Evolutionary conservation across 2,797 vertebrate genomes (phyloP).

Genomic region (Urocyon cinereoargenteus): DNA sequence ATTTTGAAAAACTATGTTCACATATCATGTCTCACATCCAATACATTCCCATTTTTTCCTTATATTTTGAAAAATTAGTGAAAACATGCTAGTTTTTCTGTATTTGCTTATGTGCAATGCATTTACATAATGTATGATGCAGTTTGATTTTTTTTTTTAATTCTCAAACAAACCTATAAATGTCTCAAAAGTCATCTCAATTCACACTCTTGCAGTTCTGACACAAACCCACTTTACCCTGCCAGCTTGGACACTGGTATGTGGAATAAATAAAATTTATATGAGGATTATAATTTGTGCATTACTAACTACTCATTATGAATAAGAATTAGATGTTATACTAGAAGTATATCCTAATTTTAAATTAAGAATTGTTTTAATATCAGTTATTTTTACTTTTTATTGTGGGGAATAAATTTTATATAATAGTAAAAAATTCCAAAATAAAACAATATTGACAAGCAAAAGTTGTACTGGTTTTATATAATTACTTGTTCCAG

Average conservation of each 20-base stretch:
- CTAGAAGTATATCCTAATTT: not conserved
- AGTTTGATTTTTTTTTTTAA: not conserved
- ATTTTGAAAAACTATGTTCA: constrained; percentile 14
- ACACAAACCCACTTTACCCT: not conserved
- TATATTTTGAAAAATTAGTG: not conserved
- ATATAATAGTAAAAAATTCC: not conserved
- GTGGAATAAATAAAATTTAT: not conserved
- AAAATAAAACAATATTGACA: not conserved
- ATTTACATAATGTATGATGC: not conserved
- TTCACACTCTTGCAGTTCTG: not conserved
- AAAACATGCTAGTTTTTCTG: not conserved
- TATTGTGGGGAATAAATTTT: not conserved
- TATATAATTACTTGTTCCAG: not conserved
- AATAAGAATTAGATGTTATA: not conserved
- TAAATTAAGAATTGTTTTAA: not conserved
- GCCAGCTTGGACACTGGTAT: not conserved
- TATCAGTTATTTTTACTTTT: not conserved
- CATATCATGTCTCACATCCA: not conserved
- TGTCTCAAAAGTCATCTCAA: not conserved
- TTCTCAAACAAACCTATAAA: not conserved
- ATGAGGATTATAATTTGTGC: not conserved
- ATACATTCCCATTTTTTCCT: not conserved
- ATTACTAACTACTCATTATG: not conserved
- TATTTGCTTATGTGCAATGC: not conserved
- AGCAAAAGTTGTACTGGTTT: not conserved